A percentile compares a stretch with the other conserved stretches of the same genome.
Evolutionary conservation across 2,797 vertebrate genomes (phyloP).

Genomic region (Ctenochaetus hawaiiensis): DNA sequence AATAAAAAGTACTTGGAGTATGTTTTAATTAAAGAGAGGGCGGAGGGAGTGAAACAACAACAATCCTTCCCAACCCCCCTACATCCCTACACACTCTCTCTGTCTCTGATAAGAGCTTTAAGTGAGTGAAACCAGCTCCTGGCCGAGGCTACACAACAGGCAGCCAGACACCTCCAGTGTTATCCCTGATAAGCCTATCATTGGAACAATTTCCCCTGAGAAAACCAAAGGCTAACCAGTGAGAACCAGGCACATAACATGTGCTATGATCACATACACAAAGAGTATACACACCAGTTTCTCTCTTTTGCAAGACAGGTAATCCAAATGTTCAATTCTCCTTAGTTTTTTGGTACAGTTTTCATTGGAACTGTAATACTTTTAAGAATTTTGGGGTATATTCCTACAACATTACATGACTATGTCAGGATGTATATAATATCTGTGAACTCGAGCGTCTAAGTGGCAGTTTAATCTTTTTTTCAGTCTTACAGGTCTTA

Average conservation of each 20-base stretch:
- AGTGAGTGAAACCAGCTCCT: conserved; percentile 73
- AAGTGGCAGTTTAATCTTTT: no score
- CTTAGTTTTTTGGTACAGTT: no score
- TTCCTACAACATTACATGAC: neutral
- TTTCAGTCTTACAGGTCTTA: neutral
- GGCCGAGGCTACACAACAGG: conserved; percentile 52
- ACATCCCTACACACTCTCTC: conserved; percentile 5
- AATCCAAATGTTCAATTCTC: neutral
- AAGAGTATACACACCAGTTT: neutral
- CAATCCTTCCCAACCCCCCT: conserved; percentile 12
- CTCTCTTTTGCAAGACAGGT: neutral
- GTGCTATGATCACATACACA: neutral
- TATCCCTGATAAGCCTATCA: conserved; percentile 76
- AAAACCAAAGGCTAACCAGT: conserved; percentile 51
- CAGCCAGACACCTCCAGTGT: conserved; percentile 73
- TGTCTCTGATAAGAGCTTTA: conserved; percentile 65
- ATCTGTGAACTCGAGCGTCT: neutral
- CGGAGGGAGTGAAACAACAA: neutral
- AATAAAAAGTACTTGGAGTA: neutral
- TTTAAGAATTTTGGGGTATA: neutral
- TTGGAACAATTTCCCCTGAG: conserved; percentile 55
- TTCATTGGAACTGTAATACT: no score
- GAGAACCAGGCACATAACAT: conserved; percentile 24
- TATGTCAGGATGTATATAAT: neutral
- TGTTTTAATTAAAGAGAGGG: neutral